Conservation (phyloP, 2,113 vertebrate genomes). For the Diphyllodes magnificus region DNA sequence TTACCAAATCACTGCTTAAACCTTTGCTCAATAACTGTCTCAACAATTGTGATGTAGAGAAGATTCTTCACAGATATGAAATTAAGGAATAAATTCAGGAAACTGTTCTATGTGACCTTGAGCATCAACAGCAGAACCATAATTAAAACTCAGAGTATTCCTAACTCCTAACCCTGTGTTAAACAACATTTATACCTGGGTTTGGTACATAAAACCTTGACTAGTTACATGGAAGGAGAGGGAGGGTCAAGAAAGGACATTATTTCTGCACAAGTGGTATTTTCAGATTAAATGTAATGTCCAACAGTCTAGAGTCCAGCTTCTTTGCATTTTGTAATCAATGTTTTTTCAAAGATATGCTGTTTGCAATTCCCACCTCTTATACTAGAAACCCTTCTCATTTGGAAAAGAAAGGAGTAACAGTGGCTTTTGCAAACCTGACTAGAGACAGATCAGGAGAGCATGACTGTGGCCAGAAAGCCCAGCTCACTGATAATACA, state of each 20-base stretch:
- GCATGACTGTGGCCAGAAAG: not conserved
- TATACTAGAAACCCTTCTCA: not conserved
- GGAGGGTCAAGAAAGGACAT: not conserved
- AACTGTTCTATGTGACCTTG: not conserved
- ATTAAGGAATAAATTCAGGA: not conserved
- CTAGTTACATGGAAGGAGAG: conserved; percentile 15
- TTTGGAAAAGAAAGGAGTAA: not conserved
- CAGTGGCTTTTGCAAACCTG: conserved; percentile 19
- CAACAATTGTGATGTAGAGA: not conserved
- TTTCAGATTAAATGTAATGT: conserved; percentile 8
- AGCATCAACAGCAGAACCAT: conserved; percentile 62
- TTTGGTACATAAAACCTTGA: conserved; percentile 27
- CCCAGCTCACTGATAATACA: not conserved
- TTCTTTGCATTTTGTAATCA: not conserved
- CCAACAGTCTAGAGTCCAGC: not conserved
- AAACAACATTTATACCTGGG: conserved; percentile 49
- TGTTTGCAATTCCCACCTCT: conserved; percentile 1
- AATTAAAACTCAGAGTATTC: conserved; percentile 58
- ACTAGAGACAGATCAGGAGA: conserved; percentile 9
- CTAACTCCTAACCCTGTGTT: conserved; percentile 58
- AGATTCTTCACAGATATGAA: not conserved
- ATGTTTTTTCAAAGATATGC: not conserved
- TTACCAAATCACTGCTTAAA: not conserved
- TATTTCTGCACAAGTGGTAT: not conserved
- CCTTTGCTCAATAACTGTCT: not conserved